These are phyloP conservation scores for Podarcis cretensis DNA, from an alignment of 2,113 vertebrate species.

Conservation along the genomic window DNA sequence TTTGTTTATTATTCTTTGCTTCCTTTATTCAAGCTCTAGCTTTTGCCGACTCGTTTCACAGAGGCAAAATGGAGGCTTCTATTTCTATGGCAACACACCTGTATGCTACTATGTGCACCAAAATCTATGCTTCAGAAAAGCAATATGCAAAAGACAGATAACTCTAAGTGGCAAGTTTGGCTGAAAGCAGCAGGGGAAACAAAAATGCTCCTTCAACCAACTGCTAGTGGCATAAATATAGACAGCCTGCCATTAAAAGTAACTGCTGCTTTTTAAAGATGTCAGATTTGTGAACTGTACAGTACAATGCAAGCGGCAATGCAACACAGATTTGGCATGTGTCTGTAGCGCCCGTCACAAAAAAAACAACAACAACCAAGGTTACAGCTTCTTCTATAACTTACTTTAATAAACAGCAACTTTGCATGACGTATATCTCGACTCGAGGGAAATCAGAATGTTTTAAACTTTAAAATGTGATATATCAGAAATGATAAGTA, in stretches of 20 bases:
- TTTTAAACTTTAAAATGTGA: slow-evolving; percentile 54
- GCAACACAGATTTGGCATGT: slow-evolving; percentile 85
- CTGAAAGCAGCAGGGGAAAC: background rate
- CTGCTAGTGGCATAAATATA: slow-evolving; percentile 66
- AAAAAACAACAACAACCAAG: slow-evolving; percentile 66
- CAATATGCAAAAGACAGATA: slow-evolving; percentile 52
- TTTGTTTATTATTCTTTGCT: background rate
- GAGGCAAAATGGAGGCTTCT: slow-evolving; percentile 72
- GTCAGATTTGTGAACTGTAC: slow-evolving; percentile 87
- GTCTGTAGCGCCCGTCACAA: slow-evolving; percentile 87
- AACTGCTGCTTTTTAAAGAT: slow-evolving; percentile 81
- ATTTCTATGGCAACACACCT: slow-evolving; percentile 75
- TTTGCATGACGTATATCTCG: slow-evolving; percentile 79
- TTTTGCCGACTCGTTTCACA: slow-evolving; percentile 80
- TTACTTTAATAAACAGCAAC: slow-evolving; percentile 78
- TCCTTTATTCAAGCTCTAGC: slow-evolving; percentile 68
- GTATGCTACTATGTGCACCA: slow-evolving; percentile 67
- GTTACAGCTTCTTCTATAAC: slow-evolving; percentile 82
- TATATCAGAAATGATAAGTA: slow-evolving; percentile 40
- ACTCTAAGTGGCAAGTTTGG: slow-evolving; percentile 42
- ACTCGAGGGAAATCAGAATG: slow-evolving; percentile 62
- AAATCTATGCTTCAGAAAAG: slow-evolving; percentile 62
- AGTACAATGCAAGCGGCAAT: slow-evolving; percentile 93
- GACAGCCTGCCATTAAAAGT: slow-evolving; percentile 66
- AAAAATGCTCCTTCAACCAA: slow-evolving; percentile 59